These are phyloP conservation scores for Oryctes rhinoceros DNA, from an alignment of 1,140 invertebrate genomes.

Conservation along the genomic window DNA sequence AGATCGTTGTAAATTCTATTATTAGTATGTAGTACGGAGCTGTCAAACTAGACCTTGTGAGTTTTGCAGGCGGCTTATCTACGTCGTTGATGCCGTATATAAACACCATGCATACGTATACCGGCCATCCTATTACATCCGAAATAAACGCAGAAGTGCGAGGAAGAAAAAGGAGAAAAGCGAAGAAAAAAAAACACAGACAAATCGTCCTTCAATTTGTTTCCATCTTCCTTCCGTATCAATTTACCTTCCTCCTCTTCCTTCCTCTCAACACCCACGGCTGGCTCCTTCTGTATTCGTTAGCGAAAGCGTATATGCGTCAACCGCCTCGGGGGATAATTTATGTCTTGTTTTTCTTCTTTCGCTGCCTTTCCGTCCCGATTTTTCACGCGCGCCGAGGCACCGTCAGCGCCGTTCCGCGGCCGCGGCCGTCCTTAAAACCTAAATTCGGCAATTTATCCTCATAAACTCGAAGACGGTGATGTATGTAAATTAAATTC, in stretches of 20 bases:
- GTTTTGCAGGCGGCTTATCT: too few relatives aligned
- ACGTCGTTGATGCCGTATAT: too few relatives aligned
- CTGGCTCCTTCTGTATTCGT: not conserved
- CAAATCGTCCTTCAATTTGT: slow-evolving; percentile 11
- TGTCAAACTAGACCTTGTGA: too few relatives aligned
- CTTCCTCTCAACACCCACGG: not conserved
- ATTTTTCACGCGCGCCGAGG: not conserved
- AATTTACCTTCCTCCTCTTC: not conserved
- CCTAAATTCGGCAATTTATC: not conserved
- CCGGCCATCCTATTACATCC: too few relatives aligned
- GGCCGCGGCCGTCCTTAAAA: not conserved
- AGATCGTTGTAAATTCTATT: too few relatives aligned
- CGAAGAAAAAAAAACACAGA: not conserved
- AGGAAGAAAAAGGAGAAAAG: not conserved
- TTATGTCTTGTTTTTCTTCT: slow-evolving; percentile 22
- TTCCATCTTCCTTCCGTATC: slow-evolving; percentile 13
- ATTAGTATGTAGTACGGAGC: too few relatives aligned
- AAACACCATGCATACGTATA: too few relatives aligned
- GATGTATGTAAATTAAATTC: slow-evolving; percentile 12
- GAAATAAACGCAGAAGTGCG: too few relatives aligned
- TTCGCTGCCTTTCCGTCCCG: slow-evolving; percentile 12
- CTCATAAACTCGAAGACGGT: slow-evolving; percentile 18
- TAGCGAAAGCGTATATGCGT: slow-evolving; percentile 12
- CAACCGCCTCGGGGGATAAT: not conserved
- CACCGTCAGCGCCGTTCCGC: not conserved